These are phyloP conservation scores for Nixonia krombeini DNA, from an alignment of 1,140 invertebrate genomes.

Conservation along the genomic window DNA sequence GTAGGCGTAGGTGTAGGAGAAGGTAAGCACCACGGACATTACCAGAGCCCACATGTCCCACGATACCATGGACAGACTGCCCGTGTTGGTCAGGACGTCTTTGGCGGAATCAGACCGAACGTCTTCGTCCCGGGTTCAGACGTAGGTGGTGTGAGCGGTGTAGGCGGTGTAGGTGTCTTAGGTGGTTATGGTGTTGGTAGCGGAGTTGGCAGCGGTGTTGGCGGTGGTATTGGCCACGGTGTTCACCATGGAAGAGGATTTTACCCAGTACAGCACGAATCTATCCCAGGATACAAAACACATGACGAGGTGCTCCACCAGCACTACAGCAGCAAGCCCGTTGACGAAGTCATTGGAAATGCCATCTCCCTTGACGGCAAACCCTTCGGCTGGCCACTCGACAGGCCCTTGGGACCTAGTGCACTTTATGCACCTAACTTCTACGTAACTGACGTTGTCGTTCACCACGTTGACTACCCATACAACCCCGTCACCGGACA, in stretches of 20 bases:
- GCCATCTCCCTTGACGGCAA: constrained; percentile 63
- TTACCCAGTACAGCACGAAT: constrained; percentile 49
- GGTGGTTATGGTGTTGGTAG: constrained; percentile 11
- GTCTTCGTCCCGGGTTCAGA: constrained; percentile 3
- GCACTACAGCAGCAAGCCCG: constrained; percentile 55
- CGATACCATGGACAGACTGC: neutral
- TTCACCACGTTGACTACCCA: constrained; percentile 63
- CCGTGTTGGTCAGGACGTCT: too few relatives aligned
- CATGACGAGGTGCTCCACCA: constrained; percentile 48
- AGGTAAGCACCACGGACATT: neutral
- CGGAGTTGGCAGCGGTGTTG: neutral
- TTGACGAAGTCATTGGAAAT: constrained; percentile 59
- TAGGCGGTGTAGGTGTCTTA: neutral
- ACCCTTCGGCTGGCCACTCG: constrained; percentile 72
- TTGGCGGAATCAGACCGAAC: too few relatives aligned
- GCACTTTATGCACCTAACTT: constrained; percentile 67
- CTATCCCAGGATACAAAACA: constrained; percentile 22
- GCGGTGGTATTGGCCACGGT: constrained; percentile 9
- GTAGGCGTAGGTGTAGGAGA: too few relatives aligned
- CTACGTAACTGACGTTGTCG: constrained; percentile 64
- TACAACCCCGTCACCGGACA: constrained; percentile 34
- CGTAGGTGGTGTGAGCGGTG: constrained; percentile 9
- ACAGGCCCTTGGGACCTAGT: constrained; percentile 65
- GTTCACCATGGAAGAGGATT: constrained; percentile 50
- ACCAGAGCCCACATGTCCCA: constrained; percentile 10